These are phyloP conservation scores for Platerodrilus igneus DNA, from an alignment of 2,888 invertebrate genomes.

Conservation along the genomic window DNA sequence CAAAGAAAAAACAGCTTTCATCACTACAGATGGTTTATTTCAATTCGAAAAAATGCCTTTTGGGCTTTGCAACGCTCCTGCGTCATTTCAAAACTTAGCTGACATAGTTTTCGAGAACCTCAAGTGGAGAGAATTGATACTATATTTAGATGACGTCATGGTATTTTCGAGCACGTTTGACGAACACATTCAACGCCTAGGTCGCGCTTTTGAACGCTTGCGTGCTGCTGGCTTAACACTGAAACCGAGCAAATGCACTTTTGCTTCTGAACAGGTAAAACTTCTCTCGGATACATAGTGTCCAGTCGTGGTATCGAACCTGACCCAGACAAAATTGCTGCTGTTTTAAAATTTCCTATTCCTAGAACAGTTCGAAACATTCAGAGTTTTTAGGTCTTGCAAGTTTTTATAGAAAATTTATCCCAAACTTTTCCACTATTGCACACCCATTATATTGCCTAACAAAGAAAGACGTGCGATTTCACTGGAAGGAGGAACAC, in stretches of 20 bases:
- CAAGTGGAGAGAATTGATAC: conserved; percentile 26
- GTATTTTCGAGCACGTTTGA: conserved; percentile 22
- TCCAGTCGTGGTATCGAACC: conserved; percentile 1
- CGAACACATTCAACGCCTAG: conserved; percentile 21
- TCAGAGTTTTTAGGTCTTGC: conserved; percentile 11
- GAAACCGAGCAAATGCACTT: conserved; percentile 21
- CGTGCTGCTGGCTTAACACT: conserved; percentile 21
- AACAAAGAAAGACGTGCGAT: conserved; percentile 16
- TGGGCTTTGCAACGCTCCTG: conserved; percentile 30
- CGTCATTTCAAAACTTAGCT: conserved; percentile 26
- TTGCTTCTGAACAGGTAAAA: conserved; percentile 7
- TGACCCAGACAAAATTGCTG: conserved; percentile 6
- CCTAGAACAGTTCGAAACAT: conserved; percentile 7
- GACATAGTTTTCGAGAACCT: conserved; percentile 25
- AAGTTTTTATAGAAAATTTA: conserved; percentile 12
- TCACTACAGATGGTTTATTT: conserved; percentile 25
- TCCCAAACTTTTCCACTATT: conserved; percentile 21
- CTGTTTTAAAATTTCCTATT: conserved; percentile 1
- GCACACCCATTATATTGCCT: conserved; percentile 20
- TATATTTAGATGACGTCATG: conserved; percentile 30
- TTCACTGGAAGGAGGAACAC: conserved; percentile 11
- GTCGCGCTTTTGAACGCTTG: conserved; percentile 21
- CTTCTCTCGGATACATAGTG: conserved; percentile 7
- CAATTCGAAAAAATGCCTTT: conserved; percentile 29
- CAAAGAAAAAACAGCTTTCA: conserved; percentile 27